Evolutionary conservation across 1,140 invertebrate genomes (phyloP).

Genomic region (Brachionus rubens): DNA sequence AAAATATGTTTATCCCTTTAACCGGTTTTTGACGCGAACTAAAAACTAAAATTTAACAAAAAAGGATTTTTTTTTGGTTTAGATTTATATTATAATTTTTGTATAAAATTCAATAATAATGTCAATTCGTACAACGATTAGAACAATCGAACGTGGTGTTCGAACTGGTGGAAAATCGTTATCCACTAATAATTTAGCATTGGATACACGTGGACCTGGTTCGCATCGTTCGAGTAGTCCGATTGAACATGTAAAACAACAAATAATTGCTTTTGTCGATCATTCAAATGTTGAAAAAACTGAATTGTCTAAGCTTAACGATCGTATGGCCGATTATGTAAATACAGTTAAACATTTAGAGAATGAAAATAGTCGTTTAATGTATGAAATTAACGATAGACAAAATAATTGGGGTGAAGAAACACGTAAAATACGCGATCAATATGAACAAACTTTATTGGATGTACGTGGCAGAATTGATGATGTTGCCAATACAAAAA

Average conservation of each 20-base stretch:
- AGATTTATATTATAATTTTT: background rate
- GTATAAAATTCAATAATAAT: constrained; percentile 1
- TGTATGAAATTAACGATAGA: constrained; percentile 15
- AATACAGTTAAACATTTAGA: constrained; percentile 6
- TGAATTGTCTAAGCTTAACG: constrained; percentile 21
- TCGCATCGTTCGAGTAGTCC: background rate
- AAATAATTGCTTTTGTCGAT: constrained; percentile 17
- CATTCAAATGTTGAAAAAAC: constrained; percentile 29
- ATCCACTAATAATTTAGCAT: background rate
- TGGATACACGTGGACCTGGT: background rate
- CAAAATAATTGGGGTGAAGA: constrained; percentile 25
- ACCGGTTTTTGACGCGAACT: too few relatives aligned
- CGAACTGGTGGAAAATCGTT: constrained; percentile 11
- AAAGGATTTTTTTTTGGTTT: background rate
- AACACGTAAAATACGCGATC: background rate
- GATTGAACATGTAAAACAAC: constrained; percentile 9
- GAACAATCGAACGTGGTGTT: constrained; percentile 42
- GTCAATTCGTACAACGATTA: constrained; percentile 1
- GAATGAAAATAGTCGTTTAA: background rate
- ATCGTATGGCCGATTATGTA: constrained; percentile 17
- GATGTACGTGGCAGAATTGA: constrained; percentile 24
- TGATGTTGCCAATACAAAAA: constrained; percentile 21
- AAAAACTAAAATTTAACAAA: too few relatives aligned
- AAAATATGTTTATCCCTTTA: too few relatives aligned
- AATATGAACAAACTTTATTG: background rate